phyloP scores from a whole-genome alignment of 2,888 invertebrate species.

The Limnephilus auricula region DNA sequence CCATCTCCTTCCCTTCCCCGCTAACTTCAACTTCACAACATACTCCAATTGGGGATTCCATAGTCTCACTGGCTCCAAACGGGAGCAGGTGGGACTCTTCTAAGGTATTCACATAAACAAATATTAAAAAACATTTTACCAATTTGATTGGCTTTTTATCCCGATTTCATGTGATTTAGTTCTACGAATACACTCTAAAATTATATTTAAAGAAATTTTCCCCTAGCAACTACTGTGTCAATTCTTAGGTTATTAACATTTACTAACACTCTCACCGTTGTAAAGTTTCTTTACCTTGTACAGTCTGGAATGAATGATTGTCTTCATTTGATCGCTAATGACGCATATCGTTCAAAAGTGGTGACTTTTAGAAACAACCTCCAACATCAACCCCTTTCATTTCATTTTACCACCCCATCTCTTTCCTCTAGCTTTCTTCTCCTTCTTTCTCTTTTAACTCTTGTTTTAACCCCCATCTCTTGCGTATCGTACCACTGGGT shows the following conservation, averaged over 20 bases:
- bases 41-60: too few species aligned
- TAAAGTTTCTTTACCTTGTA: conserved; percentile 4
- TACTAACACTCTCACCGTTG: not conserved
- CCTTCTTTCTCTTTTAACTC: not conserved
- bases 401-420: not conserved
- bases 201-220: not conserved
- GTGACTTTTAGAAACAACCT: conserved; percentile 16
- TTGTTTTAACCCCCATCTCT: not conserved
- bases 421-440: not conserved
- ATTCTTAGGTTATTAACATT: conserved; percentile 2
- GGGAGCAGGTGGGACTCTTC: too few species aligned
- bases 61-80: too few species aligned
- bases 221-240: not conserved
- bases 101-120: too few species aligned
- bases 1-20: too few species aligned
- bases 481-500: not conserved
- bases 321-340: conserved; percentile 33
- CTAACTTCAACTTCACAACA: too few species aligned
- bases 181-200: not conserved
- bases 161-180: not conserved
- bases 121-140: too few species aligned
- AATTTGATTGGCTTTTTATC: not conserved
- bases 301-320: not conserved
- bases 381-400: conserved; percentile 24
- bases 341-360: conserved; percentile 30